Evolutionary conservation across 1,140 invertebrate genomes (phyloP), one percentile per base, ranked within the genome.

Genomic region (Metopolophium dirhodum): DNA sequence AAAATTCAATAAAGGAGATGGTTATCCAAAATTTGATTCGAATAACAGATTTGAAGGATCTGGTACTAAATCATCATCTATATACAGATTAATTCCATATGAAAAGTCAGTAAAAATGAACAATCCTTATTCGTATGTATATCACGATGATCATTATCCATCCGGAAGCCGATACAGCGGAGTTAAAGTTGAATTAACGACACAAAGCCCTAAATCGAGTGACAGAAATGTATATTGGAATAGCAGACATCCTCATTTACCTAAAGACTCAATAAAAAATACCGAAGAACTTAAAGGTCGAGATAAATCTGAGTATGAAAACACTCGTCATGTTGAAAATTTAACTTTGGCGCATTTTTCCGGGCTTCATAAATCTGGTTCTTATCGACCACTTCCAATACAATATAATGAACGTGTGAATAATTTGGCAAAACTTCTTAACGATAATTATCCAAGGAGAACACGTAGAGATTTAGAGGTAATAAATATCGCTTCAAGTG

Each of bases 301-400:
- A 47, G 47, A 45, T 51, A 93, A 88, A 82, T 93, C 86, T 9
- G 54, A 93, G 0, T 86, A 88, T 47, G 86, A 93, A 41, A 93
- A 90, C 49, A 93, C 93, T 7, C 91, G 83, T 14, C 91, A 87
- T 37, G 94, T 94, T 37, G 94, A 94, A 94, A 93, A 94, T 83
- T 87, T 94, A 18, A 94, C 94, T 0, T 85, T 94, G 11, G 94
- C 94, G n/a, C 94, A 94, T 93, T 94, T 93, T 54, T 93, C 94
- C 0, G 85, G 68, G 11, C 83, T 90, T 57, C 94, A 82, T 26
- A 94, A 94, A 41, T 83, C 90, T 35, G 51, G 37, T 35, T 61
- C 94, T 23, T 83, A 93, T n/a, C 86, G 86, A 51, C 61, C 82
- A 18, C 85, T 93, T 49, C 93, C 94, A 1, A 82, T 51, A 47